These are phyloP conservation scores for Papilio elwesi DNA, from an alignment of 2,888 invertebrate species.

Conservation along the genomic window DNA sequence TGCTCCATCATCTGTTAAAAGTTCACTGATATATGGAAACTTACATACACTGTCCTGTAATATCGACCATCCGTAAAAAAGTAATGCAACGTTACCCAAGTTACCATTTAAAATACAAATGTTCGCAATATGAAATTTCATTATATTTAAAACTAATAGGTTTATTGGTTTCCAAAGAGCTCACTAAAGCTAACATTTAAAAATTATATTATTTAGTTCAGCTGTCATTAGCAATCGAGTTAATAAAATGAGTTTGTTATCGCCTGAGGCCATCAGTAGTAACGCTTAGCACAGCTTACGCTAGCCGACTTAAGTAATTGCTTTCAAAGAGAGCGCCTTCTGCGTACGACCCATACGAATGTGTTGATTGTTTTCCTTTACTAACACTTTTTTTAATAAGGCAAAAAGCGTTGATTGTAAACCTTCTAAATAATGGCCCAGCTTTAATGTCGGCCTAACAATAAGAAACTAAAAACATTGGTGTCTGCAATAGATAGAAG, in stretches of 20 bases:
- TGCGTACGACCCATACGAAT: constrained; percentile 28
- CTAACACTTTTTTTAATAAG: constrained; percentile 32
- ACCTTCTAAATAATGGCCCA: neutral
- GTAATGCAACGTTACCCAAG: no score
- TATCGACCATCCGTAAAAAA: no score
- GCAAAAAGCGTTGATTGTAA: constrained; percentile 26
- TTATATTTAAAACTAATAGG: no score
- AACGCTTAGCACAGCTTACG: constrained; percentile 38
- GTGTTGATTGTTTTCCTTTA: constrained; percentile 34
- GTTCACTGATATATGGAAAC: no score
- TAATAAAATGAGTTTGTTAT: constrained; percentile 37
- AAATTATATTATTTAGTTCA: constrained; percentile 2
- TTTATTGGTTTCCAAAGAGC: no score
- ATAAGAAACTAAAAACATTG: constrained; percentile 7
- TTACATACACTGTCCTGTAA: no score
- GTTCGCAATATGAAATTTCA: no score
- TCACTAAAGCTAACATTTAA: neutral
- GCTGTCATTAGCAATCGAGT: constrained; percentile 28
- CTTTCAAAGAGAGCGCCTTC: constrained; percentile 33
- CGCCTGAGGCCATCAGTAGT: constrained; percentile 40
- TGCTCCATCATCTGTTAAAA: no score
- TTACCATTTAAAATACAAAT: no score
- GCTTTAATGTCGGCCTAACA: neutral
- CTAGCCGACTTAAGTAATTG: constrained; percentile 41
- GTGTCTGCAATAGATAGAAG: neutral